Percentiles rank a stretch among this genome's conserved stretches.
phyloP scores from a whole-genome alignment of 2,113 vertebrate species.

The Phylloscopus whistleri region DNA sequence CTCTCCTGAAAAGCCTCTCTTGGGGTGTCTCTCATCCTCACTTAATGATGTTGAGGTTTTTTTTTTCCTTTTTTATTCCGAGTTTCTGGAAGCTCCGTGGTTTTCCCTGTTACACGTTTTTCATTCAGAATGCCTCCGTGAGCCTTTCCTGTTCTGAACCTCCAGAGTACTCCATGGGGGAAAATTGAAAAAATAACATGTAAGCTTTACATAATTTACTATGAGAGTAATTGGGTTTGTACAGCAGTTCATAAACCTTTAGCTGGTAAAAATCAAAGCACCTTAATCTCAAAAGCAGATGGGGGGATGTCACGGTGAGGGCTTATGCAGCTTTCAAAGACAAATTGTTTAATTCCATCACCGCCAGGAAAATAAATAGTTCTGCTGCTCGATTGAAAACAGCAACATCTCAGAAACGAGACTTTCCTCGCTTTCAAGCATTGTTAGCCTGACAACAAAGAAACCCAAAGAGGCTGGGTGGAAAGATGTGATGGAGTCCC shows the following conservation, averaged over 20 bases:
- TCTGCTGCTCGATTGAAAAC: slow-evolving; percentile 61
- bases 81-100: slow-evolving; percentile 12
- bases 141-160: slow-evolving; percentile 27
- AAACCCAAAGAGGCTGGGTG: slow-evolving; percentile 51
- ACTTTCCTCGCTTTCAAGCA: slow-evolving; percentile 52
- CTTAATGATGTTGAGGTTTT: background rate
- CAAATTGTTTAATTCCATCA: slow-evolving; percentile 74
- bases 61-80: background rate
- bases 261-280: slow-evolving; percentile 76
- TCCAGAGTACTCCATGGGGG: slow-evolving; percentile 33
- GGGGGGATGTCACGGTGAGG: slow-evolving; percentile 55
- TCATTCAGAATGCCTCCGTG: slow-evolving; percentile 15
- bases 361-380: slow-evolving; percentile 73
- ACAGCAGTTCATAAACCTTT: slow-evolving; percentile 72
- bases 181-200: slow-evolving; percentile 59
- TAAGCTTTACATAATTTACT: slow-evolving; percentile 74
- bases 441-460: slow-evolving; percentile 48
- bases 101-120: slow-evolving; percentile 7
- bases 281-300: slow-evolving; percentile 75
- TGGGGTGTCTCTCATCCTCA: background rate
- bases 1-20: background rate
- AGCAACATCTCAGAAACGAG: slow-evolving; percentile 65
- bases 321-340: slow-evolving; percentile 71
- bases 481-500: slow-evolving; percentile 11
- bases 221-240: slow-evolving; percentile 69